These are phyloP conservation scores for Macrotrachela quadricornifera DNA, from an alignment of 1,140 invertebrate genomes.

Conservation along the genomic window DNA sequence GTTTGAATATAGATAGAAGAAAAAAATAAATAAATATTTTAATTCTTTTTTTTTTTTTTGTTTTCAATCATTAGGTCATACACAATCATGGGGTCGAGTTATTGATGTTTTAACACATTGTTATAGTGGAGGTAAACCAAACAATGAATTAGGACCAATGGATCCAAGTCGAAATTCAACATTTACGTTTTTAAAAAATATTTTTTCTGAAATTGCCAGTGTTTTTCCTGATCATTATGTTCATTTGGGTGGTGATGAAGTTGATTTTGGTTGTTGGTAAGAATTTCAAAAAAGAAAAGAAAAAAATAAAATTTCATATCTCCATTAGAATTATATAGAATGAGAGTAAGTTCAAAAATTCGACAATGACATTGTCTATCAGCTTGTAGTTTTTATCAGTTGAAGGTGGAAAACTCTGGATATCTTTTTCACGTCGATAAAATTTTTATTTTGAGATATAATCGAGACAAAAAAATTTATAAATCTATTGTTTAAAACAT, in stretches of 20 bases:
- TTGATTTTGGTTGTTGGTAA: constrained; percentile 62
- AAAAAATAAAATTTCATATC: too few species aligned
- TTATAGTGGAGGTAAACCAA: constrained; percentile 24
- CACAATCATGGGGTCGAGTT: constrained; percentile 29
- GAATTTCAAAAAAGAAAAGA: background rate
- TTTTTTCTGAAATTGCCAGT: constrained; percentile 19
- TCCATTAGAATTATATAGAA: too few species aligned
- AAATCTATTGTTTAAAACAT: too few species aligned
- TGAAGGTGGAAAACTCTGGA: too few species aligned
- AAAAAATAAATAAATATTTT: background rate
- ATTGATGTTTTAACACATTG: constrained; percentile 46
- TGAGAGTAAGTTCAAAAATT: too few species aligned
- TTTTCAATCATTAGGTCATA: constrained; percentile 29
- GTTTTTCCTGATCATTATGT: constrained; percentile 29
- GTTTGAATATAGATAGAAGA: background rate
- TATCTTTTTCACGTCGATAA: too few species aligned
- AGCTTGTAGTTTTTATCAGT: too few species aligned
- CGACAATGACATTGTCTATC: too few species aligned
- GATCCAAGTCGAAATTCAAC: constrained; percentile 20
- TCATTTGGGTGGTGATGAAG: constrained; percentile 63
- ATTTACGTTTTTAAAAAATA: constrained; percentile 18
- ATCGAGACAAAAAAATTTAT: too few species aligned
- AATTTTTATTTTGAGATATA: too few species aligned
- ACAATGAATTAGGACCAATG: constrained; percentile 40
- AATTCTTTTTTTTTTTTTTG: too few species aligned